Percentiles rank a stretch among this genome's conserved stretches.
These are phyloP conservation scores for Sceloporus undulatus DNA, from an alignment of 2,113 vertebrate species.

Conservation along the genomic window DNA sequence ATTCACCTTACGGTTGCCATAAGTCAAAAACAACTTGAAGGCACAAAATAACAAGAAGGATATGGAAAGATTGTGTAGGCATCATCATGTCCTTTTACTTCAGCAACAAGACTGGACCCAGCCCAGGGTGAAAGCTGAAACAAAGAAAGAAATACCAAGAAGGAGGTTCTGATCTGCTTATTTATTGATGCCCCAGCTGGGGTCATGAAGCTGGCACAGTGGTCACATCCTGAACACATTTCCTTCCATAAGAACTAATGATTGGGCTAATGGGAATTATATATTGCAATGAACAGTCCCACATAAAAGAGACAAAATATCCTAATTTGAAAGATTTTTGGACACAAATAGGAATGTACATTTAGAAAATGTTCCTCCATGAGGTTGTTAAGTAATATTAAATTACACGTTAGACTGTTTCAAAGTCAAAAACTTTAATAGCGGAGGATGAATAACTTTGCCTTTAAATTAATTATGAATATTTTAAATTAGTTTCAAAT, in stretches of 20 bases:
- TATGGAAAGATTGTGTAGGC: no score
- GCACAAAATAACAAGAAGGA: no score
- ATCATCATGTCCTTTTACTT: no score
- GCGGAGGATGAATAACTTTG: constrained; percentile 2
- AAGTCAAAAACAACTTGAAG: no score
- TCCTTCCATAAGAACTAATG: neutral
- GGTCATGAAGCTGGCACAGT: neutral
- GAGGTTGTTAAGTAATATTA: constrained; percentile 24
- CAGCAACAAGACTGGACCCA: no score
- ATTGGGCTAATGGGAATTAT: neutral
- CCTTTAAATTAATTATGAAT: neutral
- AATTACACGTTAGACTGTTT: constrained; percentile 5
- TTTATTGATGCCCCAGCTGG: neutral
- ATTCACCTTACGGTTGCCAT: no score
- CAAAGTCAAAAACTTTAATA: neutral
- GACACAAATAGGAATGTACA: neutral
- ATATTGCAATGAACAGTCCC: neutral
- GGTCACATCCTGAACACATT: constrained; percentile 16
- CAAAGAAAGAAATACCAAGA: no score
- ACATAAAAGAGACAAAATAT: neutral
- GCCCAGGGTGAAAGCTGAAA: no score
- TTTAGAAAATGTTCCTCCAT: constrained; percentile 27
- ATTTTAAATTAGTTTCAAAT: constrained; percentile 17
- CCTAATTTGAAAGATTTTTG: constrained; percentile 12
- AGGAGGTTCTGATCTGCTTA: neutral